These are phyloP conservation scores for Otus scops DNA, from an alignment of 2,797 vertebrate genomes.

Conservation along the genomic window DNA sequence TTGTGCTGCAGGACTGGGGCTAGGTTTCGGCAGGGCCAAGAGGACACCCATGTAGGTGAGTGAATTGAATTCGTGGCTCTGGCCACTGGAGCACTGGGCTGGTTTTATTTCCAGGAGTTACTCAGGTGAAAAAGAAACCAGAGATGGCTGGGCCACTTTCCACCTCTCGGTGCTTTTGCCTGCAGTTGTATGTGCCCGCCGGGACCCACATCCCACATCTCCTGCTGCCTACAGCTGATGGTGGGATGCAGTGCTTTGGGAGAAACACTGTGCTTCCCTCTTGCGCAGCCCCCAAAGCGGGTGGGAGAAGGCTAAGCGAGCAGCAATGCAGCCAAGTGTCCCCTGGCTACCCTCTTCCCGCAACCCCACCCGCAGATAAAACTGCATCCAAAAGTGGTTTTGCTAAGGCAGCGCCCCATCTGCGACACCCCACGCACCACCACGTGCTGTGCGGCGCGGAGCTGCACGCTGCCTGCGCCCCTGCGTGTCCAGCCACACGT, in stretches of 20 bases:
- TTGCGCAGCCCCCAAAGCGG: not conserved
- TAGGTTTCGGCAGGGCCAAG: not conserved
- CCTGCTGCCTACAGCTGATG: not conserved
- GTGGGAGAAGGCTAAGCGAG: not conserved
- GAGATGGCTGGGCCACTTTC: not conserved
- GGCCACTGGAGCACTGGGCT: not conserved
- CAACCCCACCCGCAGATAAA: not conserved
- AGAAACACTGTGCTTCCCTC: not conserved
- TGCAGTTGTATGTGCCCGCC: not conserved
- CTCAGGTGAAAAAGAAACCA: not conserved
- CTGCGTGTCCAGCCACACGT: rapidly evolving
- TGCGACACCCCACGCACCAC: not conserved
- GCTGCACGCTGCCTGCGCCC: not conserved
- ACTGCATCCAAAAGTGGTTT: not conserved
- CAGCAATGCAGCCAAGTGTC: not conserved
- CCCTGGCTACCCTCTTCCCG: rapidly evolving
- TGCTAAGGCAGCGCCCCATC: not conserved
- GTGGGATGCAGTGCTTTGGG: not conserved
- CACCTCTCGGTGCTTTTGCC: not conserved
- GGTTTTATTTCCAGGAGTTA: not conserved
- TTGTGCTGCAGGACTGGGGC: not conserved
- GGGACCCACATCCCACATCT: not conserved
- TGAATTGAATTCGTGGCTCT: not conserved
- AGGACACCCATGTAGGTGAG: not conserved
- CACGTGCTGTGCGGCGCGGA: rapidly evolving